A percentile compares a stretch with the other conserved stretches of the same genome.
phyloP scores from a whole-genome alignment of 1,140 invertebrate species.

The Aphaenogaster floridana region DNA sequence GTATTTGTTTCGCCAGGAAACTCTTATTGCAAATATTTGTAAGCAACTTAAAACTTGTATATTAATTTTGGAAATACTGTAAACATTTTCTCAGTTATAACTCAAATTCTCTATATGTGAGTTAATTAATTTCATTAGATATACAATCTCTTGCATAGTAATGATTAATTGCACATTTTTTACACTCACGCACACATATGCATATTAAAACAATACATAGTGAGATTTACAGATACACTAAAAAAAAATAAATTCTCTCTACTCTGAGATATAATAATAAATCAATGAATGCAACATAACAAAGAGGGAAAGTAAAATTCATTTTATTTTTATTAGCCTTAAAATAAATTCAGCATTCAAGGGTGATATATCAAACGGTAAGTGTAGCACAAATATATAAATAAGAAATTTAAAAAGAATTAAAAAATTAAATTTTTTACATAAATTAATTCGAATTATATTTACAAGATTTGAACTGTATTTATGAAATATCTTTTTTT shows the following conservation, averaged over 20 bases:
- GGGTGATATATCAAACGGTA: constrained; percentile 12
- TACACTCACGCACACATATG: constrained; percentile 54
- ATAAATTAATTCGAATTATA: constrained; percentile 36
- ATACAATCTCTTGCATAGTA: constrained; percentile 12
- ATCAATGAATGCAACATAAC: constrained; percentile 20
- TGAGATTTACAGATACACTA: constrained; percentile 39
- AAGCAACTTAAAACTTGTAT: constrained; percentile 5
- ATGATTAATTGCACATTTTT: constrained; percentile 44
- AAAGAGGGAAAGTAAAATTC: constrained; percentile 34
- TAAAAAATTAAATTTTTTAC: neutral
- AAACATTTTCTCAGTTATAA: constrained; percentile 16
- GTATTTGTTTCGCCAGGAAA: neutral
- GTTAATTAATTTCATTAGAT: constrained; percentile 32
- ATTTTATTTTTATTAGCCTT: constrained; percentile 29
- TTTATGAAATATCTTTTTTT: neutral
- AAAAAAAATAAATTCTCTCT: constrained; percentile 29
- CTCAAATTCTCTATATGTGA: constrained; percentile 10
- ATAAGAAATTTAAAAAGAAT: constrained; percentile 19
- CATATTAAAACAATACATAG: constrained; percentile 50
- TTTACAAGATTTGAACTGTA: constrained; percentile 41
- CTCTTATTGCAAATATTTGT: constrained; percentile 23
- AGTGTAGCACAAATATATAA: constrained; percentile 18
- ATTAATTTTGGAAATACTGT: constrained; percentile 22
- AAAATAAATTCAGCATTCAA: constrained; percentile 35
- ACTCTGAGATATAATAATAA: constrained; percentile 20